phyloP scores from a whole-genome alignment of 2,797 vertebrate species.

The Pantherophis alleghaniensis region DNA sequence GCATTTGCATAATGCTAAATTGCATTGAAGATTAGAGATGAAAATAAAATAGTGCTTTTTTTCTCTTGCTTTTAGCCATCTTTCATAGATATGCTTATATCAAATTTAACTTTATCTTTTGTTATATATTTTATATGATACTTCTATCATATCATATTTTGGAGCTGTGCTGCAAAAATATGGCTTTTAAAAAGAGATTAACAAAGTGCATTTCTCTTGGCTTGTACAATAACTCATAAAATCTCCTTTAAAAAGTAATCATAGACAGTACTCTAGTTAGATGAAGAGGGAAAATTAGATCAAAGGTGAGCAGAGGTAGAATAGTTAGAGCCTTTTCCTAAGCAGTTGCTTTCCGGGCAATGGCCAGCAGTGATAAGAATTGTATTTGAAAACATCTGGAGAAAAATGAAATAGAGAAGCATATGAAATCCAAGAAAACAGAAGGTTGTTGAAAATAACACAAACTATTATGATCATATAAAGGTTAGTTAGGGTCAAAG shows the following conservation, averaged over 20 bases:
- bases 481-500: neutral
- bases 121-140: neutral
- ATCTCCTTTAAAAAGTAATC: neutral
- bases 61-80: neutral
- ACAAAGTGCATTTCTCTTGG: neutral
- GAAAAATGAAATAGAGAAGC: neutral
- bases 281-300: neutral
- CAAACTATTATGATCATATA: neutral
- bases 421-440: neutral
- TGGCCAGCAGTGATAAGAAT: neutral
- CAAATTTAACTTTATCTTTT: neutral
- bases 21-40: neutral
- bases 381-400: neutral
- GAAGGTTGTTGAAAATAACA: neutral
- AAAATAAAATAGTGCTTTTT: neutral
- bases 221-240: neutral
- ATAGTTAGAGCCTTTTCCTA: neutral
- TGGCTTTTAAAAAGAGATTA: neutral
- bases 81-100: neutral
- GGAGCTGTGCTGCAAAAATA: neutral
- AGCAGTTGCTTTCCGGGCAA: neutral
- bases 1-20: neutral
- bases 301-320: neutral
- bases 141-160: neutral
- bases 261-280: neutral